Evolutionary conservation across 2,888 invertebrate genomes (phyloP).

Genomic region (Meghimatium bilineatum): DNA sequence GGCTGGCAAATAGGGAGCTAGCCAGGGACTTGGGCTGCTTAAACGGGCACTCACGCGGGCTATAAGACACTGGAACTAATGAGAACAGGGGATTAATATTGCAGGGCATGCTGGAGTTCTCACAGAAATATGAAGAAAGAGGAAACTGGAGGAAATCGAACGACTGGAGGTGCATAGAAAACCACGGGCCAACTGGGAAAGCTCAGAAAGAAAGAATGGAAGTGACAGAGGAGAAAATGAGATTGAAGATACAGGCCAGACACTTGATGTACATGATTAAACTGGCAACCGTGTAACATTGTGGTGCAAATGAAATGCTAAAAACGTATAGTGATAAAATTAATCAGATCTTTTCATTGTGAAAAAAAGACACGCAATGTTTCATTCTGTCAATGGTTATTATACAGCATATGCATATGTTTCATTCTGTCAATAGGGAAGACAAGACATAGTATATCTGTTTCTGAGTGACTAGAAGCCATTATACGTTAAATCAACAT

Average conservation of each 20-base stretch:
- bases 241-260: slow-evolving; percentile 3
- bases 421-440: no score
- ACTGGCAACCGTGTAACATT: no score
- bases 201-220: neutral
- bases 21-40: neutral
- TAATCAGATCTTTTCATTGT: no score
- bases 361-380: no score
- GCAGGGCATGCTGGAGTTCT: slow-evolving; percentile 32
- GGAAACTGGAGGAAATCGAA: neutral
- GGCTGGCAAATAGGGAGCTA: slow-evolving; percentile 41
- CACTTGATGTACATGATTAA: no score
- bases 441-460: neutral
- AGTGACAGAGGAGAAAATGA: slow-evolving; percentile 11
- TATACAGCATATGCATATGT: no score
- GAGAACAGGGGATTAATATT: slow-evolving; percentile 41
- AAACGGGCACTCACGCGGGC: slow-evolving; percentile 19
- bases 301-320: no score
- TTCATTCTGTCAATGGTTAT: no score
- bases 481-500: no score
- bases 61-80: slow-evolving; percentile 32
- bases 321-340: no score
- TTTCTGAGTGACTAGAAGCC: no score
- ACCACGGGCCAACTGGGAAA: neutral
- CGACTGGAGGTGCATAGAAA: neutral
- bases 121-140: slow-evolving; percentile 1